Conservation (phyloP, 2,888 invertebrate species). For the Chalcis sispes region DNA sequence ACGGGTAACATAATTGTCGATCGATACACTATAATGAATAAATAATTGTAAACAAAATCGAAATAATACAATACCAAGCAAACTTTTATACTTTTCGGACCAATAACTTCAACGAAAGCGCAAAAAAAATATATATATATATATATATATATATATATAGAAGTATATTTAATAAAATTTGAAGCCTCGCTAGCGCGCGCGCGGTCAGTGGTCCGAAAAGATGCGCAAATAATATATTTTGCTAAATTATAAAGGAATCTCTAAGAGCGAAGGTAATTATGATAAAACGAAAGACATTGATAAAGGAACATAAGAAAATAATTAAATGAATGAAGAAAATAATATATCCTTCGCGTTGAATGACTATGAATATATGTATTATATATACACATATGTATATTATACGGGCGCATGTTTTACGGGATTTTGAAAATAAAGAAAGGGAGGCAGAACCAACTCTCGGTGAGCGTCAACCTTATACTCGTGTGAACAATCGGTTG, state of each 20-base stretch:
- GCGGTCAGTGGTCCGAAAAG: background rate
- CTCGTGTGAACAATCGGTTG: constrained; percentile 60
- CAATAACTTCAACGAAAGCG: background rate
- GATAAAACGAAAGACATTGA: constrained; percentile 17
- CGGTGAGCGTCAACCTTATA: constrained; percentile 59
- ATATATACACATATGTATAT: background rate
- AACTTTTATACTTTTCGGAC: background rate
- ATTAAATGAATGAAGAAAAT: constrained; percentile 5
- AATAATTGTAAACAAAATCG: constrained; percentile 3
- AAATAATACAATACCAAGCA: background rate
- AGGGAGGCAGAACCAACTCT: constrained; percentile 32
- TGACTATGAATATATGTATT: background rate
- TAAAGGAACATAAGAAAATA: constrained; percentile 12
- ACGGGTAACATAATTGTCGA: background rate
- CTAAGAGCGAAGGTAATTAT: background rate
- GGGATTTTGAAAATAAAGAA: constrained; percentile 18
- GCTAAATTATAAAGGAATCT: background rate
- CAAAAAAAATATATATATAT: too few relatives aligned
- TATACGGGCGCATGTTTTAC: constrained; percentile 11
- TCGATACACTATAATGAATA: background rate
- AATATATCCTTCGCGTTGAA: background rate
- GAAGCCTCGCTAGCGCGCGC: too few relatives aligned
- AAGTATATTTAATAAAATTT: too few relatives aligned
- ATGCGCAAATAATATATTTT: background rate
- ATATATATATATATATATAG: too few relatives aligned